Evolutionary conservation across 2,888 invertebrate genomes (phyloP), one percentile per base, ranked within the genome.

Genomic region (Ecdyonurus torrentis): DNA sequence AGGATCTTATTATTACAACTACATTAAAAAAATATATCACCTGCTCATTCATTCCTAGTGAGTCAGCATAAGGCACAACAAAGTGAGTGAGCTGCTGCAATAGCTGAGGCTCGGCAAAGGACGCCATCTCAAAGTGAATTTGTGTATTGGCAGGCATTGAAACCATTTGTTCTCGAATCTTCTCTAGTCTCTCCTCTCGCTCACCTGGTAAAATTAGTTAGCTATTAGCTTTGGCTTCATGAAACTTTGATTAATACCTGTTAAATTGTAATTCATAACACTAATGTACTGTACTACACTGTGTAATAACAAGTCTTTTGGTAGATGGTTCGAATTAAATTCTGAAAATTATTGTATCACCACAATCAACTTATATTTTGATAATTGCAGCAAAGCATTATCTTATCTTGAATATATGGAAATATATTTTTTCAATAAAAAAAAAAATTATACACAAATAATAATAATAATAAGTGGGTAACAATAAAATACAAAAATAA

Each of bases 31-130:
- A n/a, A n/a, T 20, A 60, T 2, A 60, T 5, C 62, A 72, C 72
- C 74, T 91, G 91, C 71, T 91, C 91, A 70, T 91, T 91, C 89
- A 91, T 90, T 2, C 91, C 91, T 2, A 91, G 77, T 0, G 91
- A 91, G 71, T 91, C 89, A 0, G 86, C 81, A 70, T 81, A 84
- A 0, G 88, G 87, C 65, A 91, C 76, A 0, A 91, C 80, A 67
- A 81, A 78, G 2, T 83, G 78, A 0, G 82, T 79, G 1, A 91
- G 74, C 59, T 87, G 83, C 63, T 79, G 75, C 10, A 91, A 73
- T 10, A 91, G 75, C 58, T 81, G 78, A 62, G 84, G 77, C 70
- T 91, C 90, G 0, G 86, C 84, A 69, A 87, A 90, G 60, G 90
- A 90, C 2, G 91, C 91, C 87, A 91, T 86, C 74, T 91, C 91